Percentiles rank a stretch among this genome's conserved stretches.
These are phyloP conservation scores for Pyrrhia umbra DNA, from an alignment of 2,888 invertebrate species.

Conservation along the genomic window DNA sequence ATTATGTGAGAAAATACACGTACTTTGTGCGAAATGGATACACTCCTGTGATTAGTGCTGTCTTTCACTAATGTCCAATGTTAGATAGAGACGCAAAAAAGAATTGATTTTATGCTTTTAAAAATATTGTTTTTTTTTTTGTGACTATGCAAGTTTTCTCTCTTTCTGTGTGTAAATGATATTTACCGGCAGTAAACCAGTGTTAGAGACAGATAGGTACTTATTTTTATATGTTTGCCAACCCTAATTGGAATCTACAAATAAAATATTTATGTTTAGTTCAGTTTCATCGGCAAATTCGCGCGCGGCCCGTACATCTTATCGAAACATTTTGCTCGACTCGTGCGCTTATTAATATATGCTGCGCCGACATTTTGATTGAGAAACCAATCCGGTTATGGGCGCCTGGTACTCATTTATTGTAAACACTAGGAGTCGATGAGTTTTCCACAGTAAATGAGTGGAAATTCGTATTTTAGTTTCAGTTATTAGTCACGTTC, in stretches of 20 bases:
- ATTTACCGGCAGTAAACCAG: no score
- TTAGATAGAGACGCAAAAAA: neutral
- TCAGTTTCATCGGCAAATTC: constrained; percentile 34
- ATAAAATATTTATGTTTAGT: constrained; percentile 33
- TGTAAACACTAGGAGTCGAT: constrained; percentile 24
- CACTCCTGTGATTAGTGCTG: neutral
- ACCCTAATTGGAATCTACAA: constrained; percentile 40
- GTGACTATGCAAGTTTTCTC: no score
- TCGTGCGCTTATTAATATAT: constrained; percentile 23
- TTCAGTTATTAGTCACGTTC: constrained; percentile 43
- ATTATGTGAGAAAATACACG: neutral
- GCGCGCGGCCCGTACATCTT: constrained; percentile 13
- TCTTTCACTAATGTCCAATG: neutral
- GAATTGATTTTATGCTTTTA: no score
- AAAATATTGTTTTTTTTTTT: no score
- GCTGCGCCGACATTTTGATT: constrained; percentile 43
- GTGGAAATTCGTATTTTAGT: constrained; percentile 23
- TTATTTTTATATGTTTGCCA: constrained; percentile 17
- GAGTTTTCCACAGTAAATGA: constrained; percentile 31
- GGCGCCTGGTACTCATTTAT: constrained; percentile 43
- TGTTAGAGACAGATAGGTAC: no score
- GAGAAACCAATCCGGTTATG: constrained; percentile 42
- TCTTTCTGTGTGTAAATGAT: no score
- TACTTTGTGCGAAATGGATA: neutral
- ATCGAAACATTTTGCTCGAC: constrained; percentile 17